Base-by-base conservation (phyloP, 2,797 vertebrate species). In the Dermochelys coriacea region DNA sequence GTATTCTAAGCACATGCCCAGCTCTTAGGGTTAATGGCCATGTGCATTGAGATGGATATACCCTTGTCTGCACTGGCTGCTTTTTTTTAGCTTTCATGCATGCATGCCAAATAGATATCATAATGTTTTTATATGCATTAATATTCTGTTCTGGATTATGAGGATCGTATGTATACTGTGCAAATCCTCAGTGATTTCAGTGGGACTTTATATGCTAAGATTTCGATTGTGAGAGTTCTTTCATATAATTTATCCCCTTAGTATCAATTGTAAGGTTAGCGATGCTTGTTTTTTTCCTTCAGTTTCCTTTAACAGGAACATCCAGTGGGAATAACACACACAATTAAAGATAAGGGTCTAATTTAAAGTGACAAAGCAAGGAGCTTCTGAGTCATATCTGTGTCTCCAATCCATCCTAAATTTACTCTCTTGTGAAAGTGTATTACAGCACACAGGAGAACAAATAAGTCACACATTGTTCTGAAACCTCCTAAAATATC, bases 161-260 rank as follows among this genome's bases (percentile, higher is more conserved):
- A 90, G 34, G 85, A 2, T 12, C 84, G 89, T 19, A 79, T 77
- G 82, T 89, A 80, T 55, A 1, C 92, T 92, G 1, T 79, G 64
- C 86, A 95, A 90, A 93, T 75, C 89, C 88, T 47, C 78, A 50
- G 89, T 64, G 85, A 91, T 93, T 95, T 82, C 94, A 80, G 59
- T 41, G 34, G 88, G 68, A 78, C 74, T 91, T 89, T 84, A 51
- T 83, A 49, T 85, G 51, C 79, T 87, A 0, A 0, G 23, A 47
- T 93, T 85, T 59, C 93, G 59, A 19, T 55, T 64, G 61, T 41
- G 27, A 49, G 64, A 11, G 21, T 64, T 87, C 84, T 61, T 84
- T 85, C 0, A 0, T 91, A 75, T 90, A 75, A 3, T 75, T 84
- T 89, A 85, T 51, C n/a, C 45, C 23, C 55, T 79, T 90, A 83